These are phyloP conservation scores for Amphipyra berbera DNA, from an alignment of 2,888 invertebrate genomes.

Conservation along the genomic window DNA sequence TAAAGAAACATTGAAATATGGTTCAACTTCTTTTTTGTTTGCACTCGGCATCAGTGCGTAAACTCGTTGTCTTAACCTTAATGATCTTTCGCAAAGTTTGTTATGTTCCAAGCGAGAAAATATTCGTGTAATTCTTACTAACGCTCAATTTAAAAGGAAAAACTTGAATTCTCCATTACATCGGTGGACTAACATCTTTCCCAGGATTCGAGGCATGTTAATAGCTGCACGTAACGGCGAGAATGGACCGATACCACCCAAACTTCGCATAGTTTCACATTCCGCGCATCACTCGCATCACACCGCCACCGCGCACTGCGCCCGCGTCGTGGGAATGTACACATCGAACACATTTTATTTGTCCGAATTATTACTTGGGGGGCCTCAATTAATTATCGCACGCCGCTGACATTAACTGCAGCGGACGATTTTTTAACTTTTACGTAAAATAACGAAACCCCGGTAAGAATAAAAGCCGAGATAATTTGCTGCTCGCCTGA, in stretches of 20 bases:
- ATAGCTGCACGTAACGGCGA: slow-evolving; percentile 51
- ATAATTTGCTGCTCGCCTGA: slow-evolving; percentile 67
- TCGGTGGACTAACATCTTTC: slow-evolving; percentile 59
- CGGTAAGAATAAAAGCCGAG: slow-evolving; percentile 46
- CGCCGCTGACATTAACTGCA: slow-evolving; percentile 73
- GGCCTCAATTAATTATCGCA: slow-evolving; percentile 78
- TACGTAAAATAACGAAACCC: slow-evolving; percentile 68
- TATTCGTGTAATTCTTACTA: slow-evolving; percentile 51
- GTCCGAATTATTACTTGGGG: slow-evolving; percentile 76
- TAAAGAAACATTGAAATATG: slow-evolving; percentile 28
- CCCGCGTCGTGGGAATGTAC: slow-evolving; percentile 72
- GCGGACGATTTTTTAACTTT: slow-evolving; percentile 70
- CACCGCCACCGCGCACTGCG: slow-evolving; percentile 22
- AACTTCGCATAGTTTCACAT: slow-evolving; percentile 65
- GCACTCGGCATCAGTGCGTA: slow-evolving; percentile 25
- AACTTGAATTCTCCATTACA: slow-evolving; percentile 51
- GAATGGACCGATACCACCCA: slow-evolving; percentile 61
- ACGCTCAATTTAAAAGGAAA: slow-evolving; percentile 49
- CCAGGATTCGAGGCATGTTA: slow-evolving; percentile 62
- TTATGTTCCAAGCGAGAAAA: slow-evolving; percentile 27
- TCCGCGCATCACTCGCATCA: slow-evolving; percentile 69
- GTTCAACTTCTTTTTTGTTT: slow-evolving; percentile 26
- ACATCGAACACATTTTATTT: slow-evolving; percentile 69
- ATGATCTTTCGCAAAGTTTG: slow-evolving; percentile 37
- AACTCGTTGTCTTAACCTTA: slow-evolving; percentile 32